phyloP scores from a whole-genome alignment of 2,113 vertebrate genomes.

The Arenaria interpres region DNA sequence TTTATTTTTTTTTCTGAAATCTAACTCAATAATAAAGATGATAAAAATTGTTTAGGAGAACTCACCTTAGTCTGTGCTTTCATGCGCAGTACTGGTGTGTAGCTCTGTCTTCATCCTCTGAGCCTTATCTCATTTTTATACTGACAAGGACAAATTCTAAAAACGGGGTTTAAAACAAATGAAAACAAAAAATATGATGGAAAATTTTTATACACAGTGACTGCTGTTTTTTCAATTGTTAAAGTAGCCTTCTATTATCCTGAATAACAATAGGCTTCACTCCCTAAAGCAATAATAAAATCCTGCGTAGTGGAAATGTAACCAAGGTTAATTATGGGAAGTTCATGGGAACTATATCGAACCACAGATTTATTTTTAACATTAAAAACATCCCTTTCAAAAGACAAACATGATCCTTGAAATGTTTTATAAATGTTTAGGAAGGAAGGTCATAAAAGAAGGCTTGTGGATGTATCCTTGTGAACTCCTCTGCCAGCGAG shows the following conservation, averaged over 20 bases:
- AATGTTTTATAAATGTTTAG: not conserved
- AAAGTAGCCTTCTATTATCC: not conserved
- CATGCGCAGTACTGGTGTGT: not conserved
- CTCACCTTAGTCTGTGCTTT: not conserved
- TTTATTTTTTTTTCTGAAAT: not conserved
- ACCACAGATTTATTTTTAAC: not conserved
- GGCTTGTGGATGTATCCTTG: not conserved
- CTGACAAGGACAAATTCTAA: conserved; percentile 29
- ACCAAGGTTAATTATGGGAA: not conserved
- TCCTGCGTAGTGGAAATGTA: not conserved
- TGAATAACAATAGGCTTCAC: not conserved
- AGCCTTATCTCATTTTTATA: not conserved
- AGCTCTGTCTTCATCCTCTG: not conserved
- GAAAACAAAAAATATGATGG: not conserved
- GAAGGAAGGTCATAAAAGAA: not conserved
- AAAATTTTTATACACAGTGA: not conserved
- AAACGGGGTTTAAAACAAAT: conserved; percentile 28
- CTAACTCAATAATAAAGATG: not conserved
- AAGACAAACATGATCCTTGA: not conserved
- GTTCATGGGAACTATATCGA: not conserved
- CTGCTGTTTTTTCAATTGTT: not conserved
- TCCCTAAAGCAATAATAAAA: not conserved
- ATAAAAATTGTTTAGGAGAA: not conserved
- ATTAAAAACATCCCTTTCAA: not conserved
- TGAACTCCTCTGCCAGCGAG: not conserved